A percentile compares a stretch with the other conserved stretches of the same genome.
These are phyloP conservation scores for Latheticus oryzae DNA, from an alignment of 2,888 invertebrate species.

Conservation along the genomic window DNA sequence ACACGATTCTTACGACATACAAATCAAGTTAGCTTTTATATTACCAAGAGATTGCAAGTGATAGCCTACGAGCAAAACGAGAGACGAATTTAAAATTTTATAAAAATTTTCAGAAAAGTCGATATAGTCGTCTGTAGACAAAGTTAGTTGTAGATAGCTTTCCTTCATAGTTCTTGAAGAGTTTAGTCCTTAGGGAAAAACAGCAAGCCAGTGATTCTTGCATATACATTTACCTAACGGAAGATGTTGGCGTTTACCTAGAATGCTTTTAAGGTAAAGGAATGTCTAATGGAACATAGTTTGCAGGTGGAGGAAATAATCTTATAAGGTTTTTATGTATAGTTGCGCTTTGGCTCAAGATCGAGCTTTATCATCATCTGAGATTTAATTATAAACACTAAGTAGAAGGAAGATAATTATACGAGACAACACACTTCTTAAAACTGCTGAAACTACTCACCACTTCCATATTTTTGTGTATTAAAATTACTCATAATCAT, in stretches of 20 bases:
- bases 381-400: too few species aligned
- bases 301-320: neutral
- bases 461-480: too few species aligned
- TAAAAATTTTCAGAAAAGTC: slow-evolving; percentile 25
- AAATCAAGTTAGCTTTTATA: slow-evolving; percentile 20
- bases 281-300: slow-evolving; percentile 14
- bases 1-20: slow-evolving; percentile 28
- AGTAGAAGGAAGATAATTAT: too few species aligned
- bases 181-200: slow-evolving; percentile 17
- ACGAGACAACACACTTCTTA: too few species aligned
- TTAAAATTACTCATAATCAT: too few species aligned
- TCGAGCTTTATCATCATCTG: too few species aligned
- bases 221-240: slow-evolving; percentile 12
- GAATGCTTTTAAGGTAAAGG: slow-evolving; percentile 21
- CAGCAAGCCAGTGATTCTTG: slow-evolving; percentile 17
- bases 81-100: slow-evolving; percentile 32
- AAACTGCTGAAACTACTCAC: too few species aligned
- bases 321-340: too few species aligned
- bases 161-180: slow-evolving; percentile 10
- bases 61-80: slow-evolving; percentile 26
- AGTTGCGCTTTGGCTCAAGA: too few species aligned
- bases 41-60: slow-evolving; percentile 28
- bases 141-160: slow-evolving; percentile 5
- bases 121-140: slow-evolving; percentile 11
- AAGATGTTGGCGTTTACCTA: slow-evolving; percentile 19